A percentile compares a stretch with the other conserved stretches of the same genome.
phyloP scores from a whole-genome alignment of 1,140 invertebrate genomes.

The Zaprionus ornatus region DNA sequence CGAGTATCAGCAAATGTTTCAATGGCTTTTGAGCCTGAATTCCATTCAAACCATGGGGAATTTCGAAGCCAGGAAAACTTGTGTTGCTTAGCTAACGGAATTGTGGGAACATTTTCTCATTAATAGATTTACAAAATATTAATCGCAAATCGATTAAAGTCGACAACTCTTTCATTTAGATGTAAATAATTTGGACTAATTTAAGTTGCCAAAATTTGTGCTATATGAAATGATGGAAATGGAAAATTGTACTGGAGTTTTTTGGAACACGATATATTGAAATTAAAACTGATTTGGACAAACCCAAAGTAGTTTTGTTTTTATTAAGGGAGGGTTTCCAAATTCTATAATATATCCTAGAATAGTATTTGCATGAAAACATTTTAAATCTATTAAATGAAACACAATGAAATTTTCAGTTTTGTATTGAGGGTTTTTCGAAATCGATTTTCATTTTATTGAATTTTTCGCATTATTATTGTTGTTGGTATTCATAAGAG shows the following conservation, averaged over 20 bases:
- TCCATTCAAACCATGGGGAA: background rate
- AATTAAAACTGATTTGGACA: slow-evolving; percentile 47
- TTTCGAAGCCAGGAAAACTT: background rate
- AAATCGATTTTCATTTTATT: slow-evolving; percentile 41
- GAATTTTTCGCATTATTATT: slow-evolving; percentile 26
- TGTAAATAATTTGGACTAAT: slow-evolving; percentile 20
- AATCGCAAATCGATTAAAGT: background rate
- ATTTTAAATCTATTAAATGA: background rate
- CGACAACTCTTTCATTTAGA: background rate
- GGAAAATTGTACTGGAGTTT: slow-evolving; percentile 18
- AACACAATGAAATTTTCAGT: background rate
- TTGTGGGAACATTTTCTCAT: background rate
- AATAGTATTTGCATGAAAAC: no score
- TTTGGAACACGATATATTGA: slow-evolving; percentile 31
- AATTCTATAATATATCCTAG: no score
- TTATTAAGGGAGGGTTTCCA: background rate
- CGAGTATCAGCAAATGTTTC: background rate
- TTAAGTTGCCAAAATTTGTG: background rate
- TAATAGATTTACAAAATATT: background rate
- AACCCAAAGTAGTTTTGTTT: background rate
- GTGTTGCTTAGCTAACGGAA: background rate
- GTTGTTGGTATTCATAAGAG: slow-evolving; percentile 53
- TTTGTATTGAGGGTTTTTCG: slow-evolving; percentile 29
- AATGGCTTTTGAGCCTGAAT: background rate
- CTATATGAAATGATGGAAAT: slow-evolving; percentile 23